Conservation (phyloP, 1,140 invertebrate species). For the Drosophila kurseongensis region DNA sequence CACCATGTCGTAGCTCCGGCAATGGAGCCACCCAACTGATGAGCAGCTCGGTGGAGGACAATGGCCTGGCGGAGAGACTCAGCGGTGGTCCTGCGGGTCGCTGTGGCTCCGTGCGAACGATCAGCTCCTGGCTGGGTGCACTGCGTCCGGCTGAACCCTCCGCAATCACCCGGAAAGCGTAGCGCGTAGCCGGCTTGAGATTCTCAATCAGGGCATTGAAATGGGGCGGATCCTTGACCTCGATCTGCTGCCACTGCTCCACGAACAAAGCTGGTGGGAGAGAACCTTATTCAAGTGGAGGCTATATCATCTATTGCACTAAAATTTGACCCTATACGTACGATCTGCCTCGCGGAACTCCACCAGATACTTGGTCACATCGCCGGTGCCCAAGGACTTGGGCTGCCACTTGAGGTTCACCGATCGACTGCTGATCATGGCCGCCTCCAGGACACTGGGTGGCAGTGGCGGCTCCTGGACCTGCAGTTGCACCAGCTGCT, state of each 20-base stretch:
- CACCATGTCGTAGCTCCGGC: slow-evolving; percentile 89
- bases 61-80: slow-evolving; percentile 88
- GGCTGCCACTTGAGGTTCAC: slow-evolving; percentile 92
- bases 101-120: slow-evolving; percentile 91
- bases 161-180: slow-evolving; percentile 90
- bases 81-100: slow-evolving; percentile 90
- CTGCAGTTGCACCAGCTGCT: slow-evolving; percentile 91
- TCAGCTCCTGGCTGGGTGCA: slow-evolving; percentile 88
- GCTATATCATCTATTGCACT: not conserved
- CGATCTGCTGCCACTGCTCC: slow-evolving; percentile 88
- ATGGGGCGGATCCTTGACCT: slow-evolving; percentile 87
- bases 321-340: slow-evolving; percentile 61
- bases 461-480: slow-evolving; percentile 93
- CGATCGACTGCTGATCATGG: slow-evolving; percentile 89
- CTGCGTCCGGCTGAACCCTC: slow-evolving; percentile 91
- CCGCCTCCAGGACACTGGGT: slow-evolving; percentile 88
- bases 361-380: slow-evolving; percentile 91
- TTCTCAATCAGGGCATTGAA: slow-evolving; percentile 88
- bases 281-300: not conserved
- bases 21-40: slow-evolving; percentile 91
- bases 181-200: slow-evolving; percentile 91
- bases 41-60: slow-evolving; percentile 91
- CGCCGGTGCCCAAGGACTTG: slow-evolving; percentile 87
- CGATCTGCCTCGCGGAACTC: slow-evolving; percentile 89
- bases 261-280: slow-evolving; percentile 62